Percentiles rank a stretch among this genome's conserved stretches.
phyloP scores from a whole-genome alignment of 2,888 invertebrate species.

The Apamea anceps region DNA sequence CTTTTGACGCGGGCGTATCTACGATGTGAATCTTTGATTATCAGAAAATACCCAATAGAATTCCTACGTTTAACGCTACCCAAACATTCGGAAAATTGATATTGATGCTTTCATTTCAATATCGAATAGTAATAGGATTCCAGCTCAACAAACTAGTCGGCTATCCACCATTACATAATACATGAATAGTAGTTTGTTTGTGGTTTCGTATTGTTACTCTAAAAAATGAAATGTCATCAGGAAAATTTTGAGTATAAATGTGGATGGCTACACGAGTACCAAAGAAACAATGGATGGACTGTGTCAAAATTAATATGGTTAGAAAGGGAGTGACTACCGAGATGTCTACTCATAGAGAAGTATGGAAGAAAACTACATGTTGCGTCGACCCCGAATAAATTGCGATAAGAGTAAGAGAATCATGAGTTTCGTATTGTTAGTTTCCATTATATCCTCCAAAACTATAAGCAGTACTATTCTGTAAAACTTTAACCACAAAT shows the following conservation, averaged over 20 bases:
- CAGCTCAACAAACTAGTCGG: background rate
- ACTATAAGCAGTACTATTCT: background rate
- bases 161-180: background rate
- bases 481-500: background rate
- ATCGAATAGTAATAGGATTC: background rate
- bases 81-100: background rate
- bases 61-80: background rate
- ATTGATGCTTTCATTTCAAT: background rate
- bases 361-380: background rate
- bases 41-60: background rate
- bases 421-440: background rate
- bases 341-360: background rate
- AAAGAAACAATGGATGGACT: background rate
- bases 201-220: background rate
- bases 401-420: background rate
- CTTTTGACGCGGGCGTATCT: background rate
- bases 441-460: constrained; percentile 5
- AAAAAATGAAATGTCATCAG: background rate
- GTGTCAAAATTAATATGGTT: background rate
- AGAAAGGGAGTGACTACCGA: background rate
- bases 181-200: background rate
- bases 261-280: background rate
- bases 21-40: background rate
- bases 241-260: background rate
- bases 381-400: background rate